Base-by-base conservation (phyloP, 2,113 vertebrate genomes). In the Lonchura striata region DNA sequence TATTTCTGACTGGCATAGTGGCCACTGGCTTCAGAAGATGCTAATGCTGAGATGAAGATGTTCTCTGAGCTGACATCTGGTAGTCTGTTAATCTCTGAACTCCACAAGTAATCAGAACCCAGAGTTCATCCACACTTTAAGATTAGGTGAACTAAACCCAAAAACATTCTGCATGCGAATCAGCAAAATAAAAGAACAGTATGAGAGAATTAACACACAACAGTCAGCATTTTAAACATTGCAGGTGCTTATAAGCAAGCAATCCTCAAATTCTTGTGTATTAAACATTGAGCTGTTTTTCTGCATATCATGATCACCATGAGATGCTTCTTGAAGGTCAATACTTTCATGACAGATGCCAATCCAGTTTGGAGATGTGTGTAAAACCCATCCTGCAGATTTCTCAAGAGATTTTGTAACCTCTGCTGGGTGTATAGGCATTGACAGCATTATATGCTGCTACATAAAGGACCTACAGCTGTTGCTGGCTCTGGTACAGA, bases 381-480 rank as follows among this genome's bases (percentile, higher is more conserved):
- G 28, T 15, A 85, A 68, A 82, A 14, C 10, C 9, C 9, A n/a
- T 35, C 21, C 42, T 76, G 28, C 20, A n/a, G 15, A 6, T 91
- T 88, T 70, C 54, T 83, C 37, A 49, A 80, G 59, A 57, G 54
- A 24, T 91, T 92, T 89, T 82, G 27, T 39, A 93, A 69, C 12
- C 15, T 90, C 78, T 90, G 42, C 46, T 68, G 46, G 10, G 35
- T 68, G 66, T 76, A 44, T 61, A 65, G 41, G 18, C 41, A 71
- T 10, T 13, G 7, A 15, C 27, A 63, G 24, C 0, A 0, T 44
- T 59, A 16, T 70, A 5, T 27, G 24, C 44, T 68, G 53, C 18
- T 69, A 9, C 57, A 35, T 33, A 46, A 87, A 89, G 59, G 66
- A 82, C 71, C 63, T 90, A 69, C 74, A 92, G 70, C 42, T 65